Percentiles rank a stretch among this genome's conserved stretches.
Evolutionary conservation across 2,888 invertebrate species (phyloP).

Genomic region (Leucania comma): DNA sequence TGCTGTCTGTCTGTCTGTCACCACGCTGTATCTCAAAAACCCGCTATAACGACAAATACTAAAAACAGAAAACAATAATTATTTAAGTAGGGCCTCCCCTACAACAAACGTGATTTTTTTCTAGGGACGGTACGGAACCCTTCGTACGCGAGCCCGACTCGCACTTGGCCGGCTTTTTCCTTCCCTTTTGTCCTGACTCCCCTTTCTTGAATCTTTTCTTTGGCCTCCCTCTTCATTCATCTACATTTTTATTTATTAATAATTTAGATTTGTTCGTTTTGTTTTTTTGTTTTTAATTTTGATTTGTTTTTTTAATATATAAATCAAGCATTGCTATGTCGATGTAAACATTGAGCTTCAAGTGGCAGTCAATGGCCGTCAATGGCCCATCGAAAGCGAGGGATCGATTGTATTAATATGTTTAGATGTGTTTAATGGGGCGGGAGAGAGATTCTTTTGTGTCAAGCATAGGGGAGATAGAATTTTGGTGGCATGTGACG

Average conservation of each 20-base stretch:
- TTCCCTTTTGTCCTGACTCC: not conserved
- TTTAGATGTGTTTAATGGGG: conserved; percentile 66
- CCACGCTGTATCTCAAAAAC: too few relatives aligned
- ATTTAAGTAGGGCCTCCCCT: too few relatives aligned
- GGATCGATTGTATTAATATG: conserved; percentile 55
- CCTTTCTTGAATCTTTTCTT: not conserved
- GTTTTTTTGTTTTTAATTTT: not conserved
- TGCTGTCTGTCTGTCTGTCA: too few relatives aligned
- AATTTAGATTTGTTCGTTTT: not conserved
- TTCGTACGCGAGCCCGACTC: too few relatives aligned
- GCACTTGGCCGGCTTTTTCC: too few relatives aligned
- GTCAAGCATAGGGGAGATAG: conserved; percentile 51
- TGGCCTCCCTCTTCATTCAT: not conserved
- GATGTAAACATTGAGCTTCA: conserved; percentile 56
- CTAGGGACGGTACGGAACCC: too few relatives aligned
- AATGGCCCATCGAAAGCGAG: conserved; percentile 29
- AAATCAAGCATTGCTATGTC: conserved; percentile 39
- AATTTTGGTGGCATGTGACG: conserved; percentile 21
- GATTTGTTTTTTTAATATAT: conserved; percentile 9
- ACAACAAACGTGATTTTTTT: too few relatives aligned
- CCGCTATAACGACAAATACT: too few relatives aligned
- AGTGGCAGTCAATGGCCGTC: conserved; percentile 32
- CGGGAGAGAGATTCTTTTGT: conserved; percentile 67
- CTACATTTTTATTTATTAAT: too few relatives aligned
- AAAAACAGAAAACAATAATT: too few relatives aligned